A percentile compares a stretch with the other conserved stretches of the same genome.
Conservation (phyloP, 2,113 vertebrate species). For the Pelvicachromis taeniatus region DNA sequence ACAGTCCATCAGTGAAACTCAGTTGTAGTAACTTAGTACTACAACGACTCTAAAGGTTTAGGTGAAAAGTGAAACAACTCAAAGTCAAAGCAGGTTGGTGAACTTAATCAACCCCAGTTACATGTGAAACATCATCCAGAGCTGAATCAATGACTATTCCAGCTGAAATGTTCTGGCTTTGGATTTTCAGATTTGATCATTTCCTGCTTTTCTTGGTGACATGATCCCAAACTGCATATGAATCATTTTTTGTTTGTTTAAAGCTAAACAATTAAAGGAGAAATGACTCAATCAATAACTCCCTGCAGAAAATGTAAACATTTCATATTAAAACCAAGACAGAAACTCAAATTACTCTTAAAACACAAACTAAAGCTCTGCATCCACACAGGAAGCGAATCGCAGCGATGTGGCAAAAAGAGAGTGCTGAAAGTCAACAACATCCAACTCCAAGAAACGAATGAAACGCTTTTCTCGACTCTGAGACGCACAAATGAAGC, state of each 20-base stretch:
- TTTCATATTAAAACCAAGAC: background rate
- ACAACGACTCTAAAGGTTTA: background rate
- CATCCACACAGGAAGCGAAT: background rate
- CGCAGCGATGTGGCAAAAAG: background rate
- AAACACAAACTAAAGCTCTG: background rate
- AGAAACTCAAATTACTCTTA: background rate
- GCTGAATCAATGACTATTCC: background rate
- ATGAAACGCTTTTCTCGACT: background rate
- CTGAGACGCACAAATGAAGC: background rate
- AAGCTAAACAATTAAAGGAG: background rate
- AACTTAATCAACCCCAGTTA: background rate
- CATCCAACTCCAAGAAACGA: background rate
- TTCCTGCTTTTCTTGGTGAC: background rate
- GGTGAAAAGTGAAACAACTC: background rate
- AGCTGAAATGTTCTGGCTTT: background rate
- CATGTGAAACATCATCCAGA: background rate
- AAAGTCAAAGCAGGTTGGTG: background rate
- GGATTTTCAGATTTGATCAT: background rate
- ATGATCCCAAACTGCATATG: background rate
- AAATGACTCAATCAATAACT: background rate
- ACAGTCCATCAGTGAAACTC: background rate
- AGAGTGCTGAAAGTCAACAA: background rate
- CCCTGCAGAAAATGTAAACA: background rate
- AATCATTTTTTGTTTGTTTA: background rate
- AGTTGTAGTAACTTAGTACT: background rate